phyloP scores from a whole-genome alignment of 2,888 invertebrate species.

The Achlya flavicornis region DNA sequence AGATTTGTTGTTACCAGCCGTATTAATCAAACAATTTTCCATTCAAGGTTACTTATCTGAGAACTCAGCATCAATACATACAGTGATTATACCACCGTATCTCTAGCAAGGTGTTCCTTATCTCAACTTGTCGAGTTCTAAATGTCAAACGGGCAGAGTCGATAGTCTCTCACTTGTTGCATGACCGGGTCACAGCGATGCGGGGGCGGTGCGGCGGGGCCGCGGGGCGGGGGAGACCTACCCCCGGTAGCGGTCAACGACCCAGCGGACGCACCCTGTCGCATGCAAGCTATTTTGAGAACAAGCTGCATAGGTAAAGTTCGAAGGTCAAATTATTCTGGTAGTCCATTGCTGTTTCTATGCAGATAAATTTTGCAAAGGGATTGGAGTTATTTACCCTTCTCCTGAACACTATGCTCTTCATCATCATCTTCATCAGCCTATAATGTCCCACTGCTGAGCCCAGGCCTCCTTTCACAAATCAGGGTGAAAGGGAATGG shows the following conservation, averaged over 20 bases:
- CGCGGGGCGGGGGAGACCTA: constrained; percentile 29
- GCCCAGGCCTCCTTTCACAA: too few species aligned
- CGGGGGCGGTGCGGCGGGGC: constrained; percentile 39
- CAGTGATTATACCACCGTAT: constrained; percentile 1
- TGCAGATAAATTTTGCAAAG: not conserved
- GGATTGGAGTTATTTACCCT: not conserved
- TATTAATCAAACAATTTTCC: too few species aligned
- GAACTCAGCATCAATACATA: too few species aligned
- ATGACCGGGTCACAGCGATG: constrained; percentile 72
- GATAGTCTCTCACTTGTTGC: constrained; percentile 78
- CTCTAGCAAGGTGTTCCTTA: constrained; percentile 26
- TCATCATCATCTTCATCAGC: too few species aligned
- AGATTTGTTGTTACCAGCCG: too few species aligned
- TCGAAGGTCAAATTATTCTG: constrained; percentile 60
- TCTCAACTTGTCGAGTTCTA: constrained; percentile 32
- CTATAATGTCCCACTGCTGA: too few species aligned
- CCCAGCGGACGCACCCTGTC: constrained; percentile 64
- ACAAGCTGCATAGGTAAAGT: constrained; percentile 68
- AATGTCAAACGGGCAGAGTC: constrained; percentile 80
- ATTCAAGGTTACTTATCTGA: too few species aligned
- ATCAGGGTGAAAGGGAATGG: too few species aligned
- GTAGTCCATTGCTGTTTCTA: constrained; percentile 22
- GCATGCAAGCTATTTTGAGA: constrained; percentile 71
- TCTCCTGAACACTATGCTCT: too few species aligned
- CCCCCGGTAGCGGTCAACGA: constrained; percentile 61